Percentiles rank a stretch among this genome's conserved stretches.
Evolutionary conservation across 2,888 invertebrate genomes (phyloP).

Genomic region (Diplolepis rosae): DNA sequence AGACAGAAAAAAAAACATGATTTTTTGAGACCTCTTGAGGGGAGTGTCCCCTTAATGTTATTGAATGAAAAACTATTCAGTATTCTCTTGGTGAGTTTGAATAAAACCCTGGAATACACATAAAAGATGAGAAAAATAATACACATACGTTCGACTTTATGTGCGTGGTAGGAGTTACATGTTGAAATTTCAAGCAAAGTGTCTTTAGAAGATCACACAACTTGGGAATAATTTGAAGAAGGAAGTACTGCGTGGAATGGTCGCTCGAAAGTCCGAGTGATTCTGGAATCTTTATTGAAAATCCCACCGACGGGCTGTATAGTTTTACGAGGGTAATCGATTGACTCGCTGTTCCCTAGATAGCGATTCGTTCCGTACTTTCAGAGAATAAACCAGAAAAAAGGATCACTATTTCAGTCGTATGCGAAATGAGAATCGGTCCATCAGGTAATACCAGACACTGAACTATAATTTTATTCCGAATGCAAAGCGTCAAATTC

Average conservation of each 20-base stretch:
- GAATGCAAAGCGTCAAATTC: slow-evolving; percentile 20
- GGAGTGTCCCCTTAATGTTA: neutral
- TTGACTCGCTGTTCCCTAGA: slow-evolving; percentile 46
- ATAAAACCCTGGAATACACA: neutral
- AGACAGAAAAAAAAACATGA: too few species aligned
- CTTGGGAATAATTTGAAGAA: neutral
- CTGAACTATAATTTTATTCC: slow-evolving; percentile 29
- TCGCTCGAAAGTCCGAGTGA: slow-evolving; percentile 45
- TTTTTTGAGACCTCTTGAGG: too few species aligned
- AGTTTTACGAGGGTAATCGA: slow-evolving; percentile 58
- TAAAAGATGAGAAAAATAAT: neutral
- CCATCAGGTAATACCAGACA: slow-evolving; percentile 11
- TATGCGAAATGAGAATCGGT: slow-evolving; percentile 15
- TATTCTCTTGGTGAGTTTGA: neutral
- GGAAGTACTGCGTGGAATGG: slow-evolving; percentile 1
- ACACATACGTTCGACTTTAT: neutral
- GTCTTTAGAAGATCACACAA: slow-evolving; percentile 21
- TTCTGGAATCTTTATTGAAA: slow-evolving; percentile 43
- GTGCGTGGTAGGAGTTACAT: neutral
- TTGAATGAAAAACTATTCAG: neutral
- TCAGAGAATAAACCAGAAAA: slow-evolving; percentile 14
- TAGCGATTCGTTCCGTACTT: slow-evolving; percentile 33
- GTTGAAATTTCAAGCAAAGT: slow-evolving; percentile 5
- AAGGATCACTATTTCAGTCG: slow-evolving; percentile 4
- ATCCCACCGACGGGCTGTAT: slow-evolving; percentile 42